phyloP scores from a whole-genome alignment of 2,888 invertebrate genomes.

The Sphaerophoria rueppellii region DNA sequence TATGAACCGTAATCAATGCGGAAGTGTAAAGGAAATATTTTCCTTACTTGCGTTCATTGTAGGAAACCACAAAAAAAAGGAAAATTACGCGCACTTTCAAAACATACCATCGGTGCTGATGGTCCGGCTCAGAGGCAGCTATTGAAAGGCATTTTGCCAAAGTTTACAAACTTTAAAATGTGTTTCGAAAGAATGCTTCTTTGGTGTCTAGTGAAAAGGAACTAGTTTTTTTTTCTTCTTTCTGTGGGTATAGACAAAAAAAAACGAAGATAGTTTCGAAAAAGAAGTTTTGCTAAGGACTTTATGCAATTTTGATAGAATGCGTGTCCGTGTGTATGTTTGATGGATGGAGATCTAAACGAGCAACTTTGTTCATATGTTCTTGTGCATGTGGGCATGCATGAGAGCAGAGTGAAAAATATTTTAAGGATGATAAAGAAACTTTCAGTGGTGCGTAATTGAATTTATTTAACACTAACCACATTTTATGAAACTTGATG shows the following conservation, averaged over 20 bases:
- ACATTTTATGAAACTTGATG: conserved; percentile 17
- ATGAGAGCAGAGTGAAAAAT: conserved; percentile 1
- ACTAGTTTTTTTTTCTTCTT: conserved; percentile 7
- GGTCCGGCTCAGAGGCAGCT: conserved; percentile 8
- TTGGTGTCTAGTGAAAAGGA: conserved; percentile 24
- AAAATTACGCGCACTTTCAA: conserved; percentile 8
- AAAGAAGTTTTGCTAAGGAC: conserved; percentile 13
- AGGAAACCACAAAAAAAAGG: background rate
- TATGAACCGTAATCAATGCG: conserved; percentile 39
- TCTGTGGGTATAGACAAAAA: background rate
- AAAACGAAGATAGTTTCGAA: conserved; percentile 14
- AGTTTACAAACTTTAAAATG: conserved; percentile 50
- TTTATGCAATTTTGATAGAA: background rate
- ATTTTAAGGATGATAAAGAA: conserved; percentile 16
- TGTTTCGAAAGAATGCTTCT: conserved; percentile 39
- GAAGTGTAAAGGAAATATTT: conserved; percentile 38
- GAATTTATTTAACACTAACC: conserved; percentile 29
- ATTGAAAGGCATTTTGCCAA: conserved; percentile 32
- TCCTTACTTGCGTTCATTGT: background rate
- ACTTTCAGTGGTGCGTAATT: conserved; percentile 29
- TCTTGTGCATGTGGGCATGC: background rate
- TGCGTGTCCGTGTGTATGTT: background rate
- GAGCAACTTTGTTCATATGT: conserved; percentile 15
- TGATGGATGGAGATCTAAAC: background rate
- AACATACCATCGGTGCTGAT: conserved; percentile 18